Conservation (phyloP, 2,888 invertebrate genomes). For the Drosophila mimica region DNA sequence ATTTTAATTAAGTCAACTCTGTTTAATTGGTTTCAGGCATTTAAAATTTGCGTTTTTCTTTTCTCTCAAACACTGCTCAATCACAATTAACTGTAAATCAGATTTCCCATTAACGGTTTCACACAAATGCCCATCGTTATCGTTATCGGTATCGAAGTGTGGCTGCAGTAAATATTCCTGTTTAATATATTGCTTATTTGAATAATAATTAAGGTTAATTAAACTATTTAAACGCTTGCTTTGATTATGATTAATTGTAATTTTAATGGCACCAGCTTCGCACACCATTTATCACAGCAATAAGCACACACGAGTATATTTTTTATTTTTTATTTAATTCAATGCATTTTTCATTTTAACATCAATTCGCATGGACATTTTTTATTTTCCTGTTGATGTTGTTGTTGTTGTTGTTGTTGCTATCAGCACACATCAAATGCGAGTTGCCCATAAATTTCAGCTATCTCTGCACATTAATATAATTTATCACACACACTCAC, state of each 20-base stretch:
- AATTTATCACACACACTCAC: slow-evolving; percentile 60
- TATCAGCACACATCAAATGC: slow-evolving; percentile 53
- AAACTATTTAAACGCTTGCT: slow-evolving; percentile 48
- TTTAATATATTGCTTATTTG: slow-evolving; percentile 2
- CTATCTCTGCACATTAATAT: slow-evolving; percentile 76
- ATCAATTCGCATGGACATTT: slow-evolving; percentile 47
- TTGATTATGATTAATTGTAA: slow-evolving; percentile 54
- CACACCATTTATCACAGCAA: slow-evolving; percentile 44
- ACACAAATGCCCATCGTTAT: neutral
- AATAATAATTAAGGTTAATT: slow-evolving; percentile 63
- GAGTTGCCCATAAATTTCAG: slow-evolving; percentile 62
- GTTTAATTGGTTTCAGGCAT: neutral
- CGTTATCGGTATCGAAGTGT: neutral
- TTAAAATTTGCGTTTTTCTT: neutral
- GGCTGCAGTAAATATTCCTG: slow-evolving; percentile 10
- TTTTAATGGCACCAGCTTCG: slow-evolving; percentile 56
- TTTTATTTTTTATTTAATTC: slow-evolving; percentile 56
- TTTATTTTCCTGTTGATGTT: slow-evolving; percentile 1
- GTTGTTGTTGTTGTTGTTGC: neutral
- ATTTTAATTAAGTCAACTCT: neutral
- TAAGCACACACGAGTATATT: slow-evolving; percentile 9
- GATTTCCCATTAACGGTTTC: neutral
- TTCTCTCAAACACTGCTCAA: neutral
- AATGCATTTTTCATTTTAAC: slow-evolving; percentile 22
- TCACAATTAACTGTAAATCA: neutral